These are phyloP conservation scores for Ophion obscuratus DNA, from an alignment of 2,888 invertebrate genomes.

Conservation along the genomic window DNA sequence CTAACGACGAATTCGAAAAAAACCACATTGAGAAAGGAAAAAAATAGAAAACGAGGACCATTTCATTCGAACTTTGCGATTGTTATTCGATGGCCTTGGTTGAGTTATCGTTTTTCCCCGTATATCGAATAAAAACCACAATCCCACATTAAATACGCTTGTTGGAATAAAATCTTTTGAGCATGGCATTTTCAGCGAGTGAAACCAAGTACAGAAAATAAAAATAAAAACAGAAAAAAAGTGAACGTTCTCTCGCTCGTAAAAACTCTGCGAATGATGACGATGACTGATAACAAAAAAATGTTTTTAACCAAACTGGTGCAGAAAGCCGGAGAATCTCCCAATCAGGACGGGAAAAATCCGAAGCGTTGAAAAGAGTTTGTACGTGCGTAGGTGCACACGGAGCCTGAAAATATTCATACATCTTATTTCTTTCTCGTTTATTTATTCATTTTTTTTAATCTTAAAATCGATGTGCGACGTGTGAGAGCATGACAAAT, in stretches of 20 bases:
- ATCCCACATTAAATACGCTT: constrained; percentile 73
- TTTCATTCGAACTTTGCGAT: constrained; percentile 8
- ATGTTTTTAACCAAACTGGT: background rate
- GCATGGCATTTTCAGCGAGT: constrained; percentile 79
- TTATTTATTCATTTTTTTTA: constrained; percentile 20
- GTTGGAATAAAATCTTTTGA: constrained; percentile 77
- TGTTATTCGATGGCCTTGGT: constrained; percentile 44
- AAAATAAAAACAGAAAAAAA: background rate
- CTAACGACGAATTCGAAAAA: background rate
- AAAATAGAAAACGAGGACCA: constrained; percentile 11
- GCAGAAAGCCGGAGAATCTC: constrained; percentile 20
- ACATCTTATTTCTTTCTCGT: constrained; percentile 18
- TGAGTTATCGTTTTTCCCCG: constrained; percentile 56
- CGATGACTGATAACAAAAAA: constrained; percentile 4
- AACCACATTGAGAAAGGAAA: constrained; percentile 1
- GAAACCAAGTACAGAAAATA: constrained; percentile 39
- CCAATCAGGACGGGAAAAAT: constrained; percentile 46
- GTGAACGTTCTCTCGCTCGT: constrained; percentile 55
- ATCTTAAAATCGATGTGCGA: constrained; percentile 58
- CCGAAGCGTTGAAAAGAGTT: constrained; percentile 49
- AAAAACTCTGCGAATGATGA: constrained; percentile 53
- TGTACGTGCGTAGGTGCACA: constrained; percentile 60
- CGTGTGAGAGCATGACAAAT: constrained; percentile 60
- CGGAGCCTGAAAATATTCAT: constrained; percentile 47
- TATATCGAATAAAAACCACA: constrained; percentile 45